Conservation (phyloP, 2,797 vertebrate genomes). For the Sebastes reedi region DNA sequence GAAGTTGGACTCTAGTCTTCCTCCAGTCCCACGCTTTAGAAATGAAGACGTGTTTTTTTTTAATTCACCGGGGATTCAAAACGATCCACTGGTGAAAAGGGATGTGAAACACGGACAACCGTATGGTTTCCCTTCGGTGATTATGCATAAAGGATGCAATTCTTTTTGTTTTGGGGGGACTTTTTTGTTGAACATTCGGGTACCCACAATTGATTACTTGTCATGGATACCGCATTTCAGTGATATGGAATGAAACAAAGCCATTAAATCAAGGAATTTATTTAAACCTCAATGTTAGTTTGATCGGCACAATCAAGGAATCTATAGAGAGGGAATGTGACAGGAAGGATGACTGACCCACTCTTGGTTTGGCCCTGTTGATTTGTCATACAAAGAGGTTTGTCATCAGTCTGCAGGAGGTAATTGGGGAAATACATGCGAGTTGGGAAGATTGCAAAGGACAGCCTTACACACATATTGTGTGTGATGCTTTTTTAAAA, state of each 20-base stretch:
- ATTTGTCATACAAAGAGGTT: constrained; percentile 17
- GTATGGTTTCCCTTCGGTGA: background rate
- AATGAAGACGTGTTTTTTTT: constrained; percentile 4
- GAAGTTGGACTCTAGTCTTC: constrained; percentile 8
- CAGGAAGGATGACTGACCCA: constrained; percentile 28
- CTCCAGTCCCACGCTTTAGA: background rate
- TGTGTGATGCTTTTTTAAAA: constrained; percentile 19
- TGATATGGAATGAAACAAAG: constrained; percentile 63
- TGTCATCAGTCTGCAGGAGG: background rate
- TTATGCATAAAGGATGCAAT: background rate
- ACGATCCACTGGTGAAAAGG: background rate
- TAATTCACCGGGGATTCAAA: constrained; percentile 6
- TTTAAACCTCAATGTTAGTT: constrained; percentile 16
- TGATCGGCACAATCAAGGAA: constrained; percentile 7
- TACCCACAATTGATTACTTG: constrained; percentile 56
- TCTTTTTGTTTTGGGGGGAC: background rate
- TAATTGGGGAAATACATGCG: background rate
- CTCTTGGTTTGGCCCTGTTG: constrained; percentile 25
- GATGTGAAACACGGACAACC: background rate
- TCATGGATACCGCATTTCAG: constrained; percentile 37
- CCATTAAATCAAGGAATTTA: constrained; percentile 12
- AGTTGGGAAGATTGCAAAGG: background rate
- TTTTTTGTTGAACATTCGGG: background rate
- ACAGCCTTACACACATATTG: background rate
- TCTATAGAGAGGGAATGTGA: constrained; percentile 45